Evolutionary conservation across 2,113 vertebrate species (phyloP).

Genomic region (Sphaerodactylus townsendi): DNA sequence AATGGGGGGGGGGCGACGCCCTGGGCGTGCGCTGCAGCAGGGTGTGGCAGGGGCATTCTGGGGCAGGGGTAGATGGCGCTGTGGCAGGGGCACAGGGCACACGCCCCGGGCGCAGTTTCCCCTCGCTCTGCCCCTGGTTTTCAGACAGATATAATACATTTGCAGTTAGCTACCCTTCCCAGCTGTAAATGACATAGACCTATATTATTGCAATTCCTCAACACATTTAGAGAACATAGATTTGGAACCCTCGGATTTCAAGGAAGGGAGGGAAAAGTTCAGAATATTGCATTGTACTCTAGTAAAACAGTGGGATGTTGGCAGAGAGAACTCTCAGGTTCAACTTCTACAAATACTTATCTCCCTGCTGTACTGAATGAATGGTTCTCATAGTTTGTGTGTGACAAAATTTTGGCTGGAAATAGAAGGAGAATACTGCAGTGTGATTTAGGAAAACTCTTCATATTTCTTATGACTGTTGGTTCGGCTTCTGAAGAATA

Average conservation of each 20-base stretch:
- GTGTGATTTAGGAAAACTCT: too few relatives aligned
- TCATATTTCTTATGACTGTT: too few relatives aligned
- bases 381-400: not conserved
- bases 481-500: too few relatives aligned
- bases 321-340: not conserved
- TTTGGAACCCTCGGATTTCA: not conserved
- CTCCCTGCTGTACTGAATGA: not conserved
- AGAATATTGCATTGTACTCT: not conserved
- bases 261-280: not conserved
- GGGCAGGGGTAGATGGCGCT: too few relatives aligned
- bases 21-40: too few relatives aligned
- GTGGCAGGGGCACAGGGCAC: too few relatives aligned
- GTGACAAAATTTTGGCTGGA: not conserved
- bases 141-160: too few relatives aligned
- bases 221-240: not conserved
- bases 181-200: not conserved
- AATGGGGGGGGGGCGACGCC: too few relatives aligned
- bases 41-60: too few relatives aligned
- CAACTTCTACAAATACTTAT: not conserved
- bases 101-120: too few relatives aligned
- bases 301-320: not conserved
- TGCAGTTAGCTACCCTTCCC: too few relatives aligned
- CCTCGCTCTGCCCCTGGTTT: too few relatives aligned
- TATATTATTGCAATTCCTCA: not conserved
- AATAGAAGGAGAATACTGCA: not conserved